Percentiles rank a stretch among this genome's conserved stretches.
Conservation (phyloP, 2,113 vertebrate genomes). For the Odocoileus hemionus region DNA sequence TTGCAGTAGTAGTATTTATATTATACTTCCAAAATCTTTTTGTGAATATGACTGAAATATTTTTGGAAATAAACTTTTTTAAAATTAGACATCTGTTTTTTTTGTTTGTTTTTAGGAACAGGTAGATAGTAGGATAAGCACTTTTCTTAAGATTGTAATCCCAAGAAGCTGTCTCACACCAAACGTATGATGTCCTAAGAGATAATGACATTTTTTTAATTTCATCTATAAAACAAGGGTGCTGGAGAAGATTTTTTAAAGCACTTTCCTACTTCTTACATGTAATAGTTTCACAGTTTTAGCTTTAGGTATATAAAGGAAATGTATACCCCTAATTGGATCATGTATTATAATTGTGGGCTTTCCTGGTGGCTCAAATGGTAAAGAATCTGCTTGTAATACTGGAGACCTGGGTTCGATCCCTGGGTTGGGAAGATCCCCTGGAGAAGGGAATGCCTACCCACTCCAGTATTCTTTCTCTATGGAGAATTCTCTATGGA, state of each 20-base stretch:
- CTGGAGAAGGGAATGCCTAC: not conserved
- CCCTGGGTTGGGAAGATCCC: not conserved
- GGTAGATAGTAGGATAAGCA: not conserved
- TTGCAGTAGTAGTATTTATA: not conserved
- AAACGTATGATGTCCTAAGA: not conserved
- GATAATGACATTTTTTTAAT: not conserved
- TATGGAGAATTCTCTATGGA: not conserved
- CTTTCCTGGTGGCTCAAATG: not conserved
- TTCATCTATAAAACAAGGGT: not conserved
- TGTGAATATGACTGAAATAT: not conserved
- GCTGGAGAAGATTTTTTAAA: not conserved
- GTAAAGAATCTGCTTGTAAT: not conserved
- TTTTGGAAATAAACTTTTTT: not conserved
- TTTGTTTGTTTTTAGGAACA: not conserved
- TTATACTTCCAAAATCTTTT: not conserved
- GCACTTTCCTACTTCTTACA: not conserved
- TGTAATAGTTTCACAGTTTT: not conserved
- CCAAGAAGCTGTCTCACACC: not conserved
- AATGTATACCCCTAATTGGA: not conserved
- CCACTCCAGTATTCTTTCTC: not conserved
- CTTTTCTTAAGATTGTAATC: not conserved
- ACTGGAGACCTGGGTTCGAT: not conserved
- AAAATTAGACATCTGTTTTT: not conserved
- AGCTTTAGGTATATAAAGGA: not conserved
- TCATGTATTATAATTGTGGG: not conserved